Base-by-base conservation (phyloP, 1,140 invertebrate species). In the Cydia fagiglandana region DNA sequence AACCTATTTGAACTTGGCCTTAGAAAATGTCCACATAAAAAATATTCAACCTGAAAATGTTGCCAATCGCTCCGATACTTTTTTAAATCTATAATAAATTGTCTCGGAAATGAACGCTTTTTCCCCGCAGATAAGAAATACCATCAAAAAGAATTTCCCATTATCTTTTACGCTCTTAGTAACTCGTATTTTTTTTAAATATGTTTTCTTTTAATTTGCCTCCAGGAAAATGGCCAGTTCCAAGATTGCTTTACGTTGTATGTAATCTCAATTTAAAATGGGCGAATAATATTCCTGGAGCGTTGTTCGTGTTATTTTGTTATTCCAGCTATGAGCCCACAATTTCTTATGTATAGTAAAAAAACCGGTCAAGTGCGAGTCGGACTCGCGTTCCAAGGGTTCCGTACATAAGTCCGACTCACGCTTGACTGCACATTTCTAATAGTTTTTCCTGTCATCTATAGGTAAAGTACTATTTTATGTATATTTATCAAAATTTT, bases 181-280 rank as follows among this genome's bases (percentile, higher is more conserved):
- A 70, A 10, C 66, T 38, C 45, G 45, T 15, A 15, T 47, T 45
- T 45, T 45, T 20, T 20, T 10, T 17, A 45, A 45, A 41, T 20
- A 70, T 70, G 66, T 38, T 70, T 70, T 70, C 66, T 70, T 70
- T 70, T 70, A 70, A 45, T 70, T 70, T 70, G 30, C 66, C 66
- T 70, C 34, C n/a, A 41, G 66, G 66, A 61, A 24, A 61, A 61
- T 61, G 66, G 66, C 30, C 66, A 45, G 66, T 70, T 4, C 38
- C 66, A 38, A 70, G 66, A 70, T 70, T 70, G 66, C 10, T 70
- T 70, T 70, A 17, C 66, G 66, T 70, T 70, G 66, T 70, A 45
- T 70, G 66, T 70, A 45, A 70, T 70, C 66, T 70, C 17, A 70
- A 70, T 70, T 70, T 24, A 3, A 70, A 70, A 70, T 70, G 30